Evolutionary conservation across 1,140 invertebrate species (phyloP), one percentile per base, ranked within the genome.

Genomic region (Diploscapter pachys): DNA sequence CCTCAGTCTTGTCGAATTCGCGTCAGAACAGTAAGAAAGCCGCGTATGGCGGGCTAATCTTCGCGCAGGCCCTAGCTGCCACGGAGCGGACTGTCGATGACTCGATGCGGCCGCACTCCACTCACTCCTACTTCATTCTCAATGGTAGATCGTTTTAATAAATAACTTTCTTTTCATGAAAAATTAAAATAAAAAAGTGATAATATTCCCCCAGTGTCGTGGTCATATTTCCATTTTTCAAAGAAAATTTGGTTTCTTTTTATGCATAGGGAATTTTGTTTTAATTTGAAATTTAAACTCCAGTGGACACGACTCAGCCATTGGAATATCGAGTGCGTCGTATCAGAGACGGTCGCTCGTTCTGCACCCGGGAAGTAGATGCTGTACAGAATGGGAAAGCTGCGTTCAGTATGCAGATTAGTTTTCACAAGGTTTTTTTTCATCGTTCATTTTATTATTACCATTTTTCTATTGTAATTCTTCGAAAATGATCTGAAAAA

Each of bases 61-160:
- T 78, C 74, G 71, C 70, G n/a, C 73, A 78, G 62, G 77, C 77
- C 4, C 4, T 78, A 71, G 77, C 77, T 3, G 77, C 77, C 3
- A 73, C 77, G 48, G 77, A 78, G 53, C 64, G 65, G 31, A 78
- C 77, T 3, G 77, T 78, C 0, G 48, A 67, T 11, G 50, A 55
- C 4, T 9, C 65, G 5, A 64, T 78, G 55, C 71, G 68, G 13
- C 77, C 77, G n/a, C 72, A 78, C 52, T 67, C 77, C 6, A 71
- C 71, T 8, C 77, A 78, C 63, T 77, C 74, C 2, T 75, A 64
- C 61, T 78, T 78, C 62, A 78, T 78, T 65, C 56, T 78, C 50
- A 75, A 71, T 52, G 77, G 77, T 71, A 31, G 49, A 69, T 57
- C 53, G 11, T 49, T 11, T 56, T 62, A 63, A 9, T 50, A 31